Conservation (phyloP, 2,888 invertebrate species). For the Drosophila barbarae region DNA sequence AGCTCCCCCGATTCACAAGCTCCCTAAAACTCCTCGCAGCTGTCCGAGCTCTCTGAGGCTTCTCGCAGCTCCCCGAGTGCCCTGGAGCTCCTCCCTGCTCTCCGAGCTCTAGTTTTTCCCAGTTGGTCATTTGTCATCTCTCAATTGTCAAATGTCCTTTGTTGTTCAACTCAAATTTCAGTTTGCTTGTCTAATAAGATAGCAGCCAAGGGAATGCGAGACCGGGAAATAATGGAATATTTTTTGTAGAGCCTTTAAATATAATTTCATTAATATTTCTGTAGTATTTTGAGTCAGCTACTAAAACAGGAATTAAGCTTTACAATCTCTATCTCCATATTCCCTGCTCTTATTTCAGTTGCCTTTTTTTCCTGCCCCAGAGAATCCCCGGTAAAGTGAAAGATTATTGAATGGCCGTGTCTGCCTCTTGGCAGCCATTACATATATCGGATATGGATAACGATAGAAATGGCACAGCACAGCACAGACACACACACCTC, state of each 20-base stretch:
- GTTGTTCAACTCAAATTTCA: constrained; percentile 33
- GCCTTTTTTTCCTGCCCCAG: neutral
- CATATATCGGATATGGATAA: constrained; percentile 40
- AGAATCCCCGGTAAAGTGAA: constrained; percentile 12
- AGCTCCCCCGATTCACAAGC: neutral
- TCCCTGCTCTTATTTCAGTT: neutral
- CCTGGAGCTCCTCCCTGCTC: neutral
- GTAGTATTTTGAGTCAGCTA: no score
- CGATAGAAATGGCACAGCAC: constrained; percentile 23
- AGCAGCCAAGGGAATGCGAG: neutral
- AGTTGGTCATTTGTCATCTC: constrained; percentile 44
- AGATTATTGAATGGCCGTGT: constrained; percentile 39
- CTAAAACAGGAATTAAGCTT: neutral
- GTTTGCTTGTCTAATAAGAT: constrained; percentile 21
- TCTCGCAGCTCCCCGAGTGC: neutral
- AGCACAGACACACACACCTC: constrained; percentile 7
- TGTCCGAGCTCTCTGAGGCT: neutral
- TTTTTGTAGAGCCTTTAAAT: neutral
- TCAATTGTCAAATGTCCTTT: constrained; percentile 37
- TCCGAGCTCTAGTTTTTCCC: constrained; percentile 18
- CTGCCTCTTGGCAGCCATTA: constrained; percentile 41
- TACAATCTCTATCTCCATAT: neutral
- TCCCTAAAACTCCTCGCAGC: neutral
- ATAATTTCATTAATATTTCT: neutral
- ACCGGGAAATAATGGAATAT: neutral